Evolutionary conservation across 2,113 vertebrate genomes (phyloP).

Genomic region (Taurulus bubalis): DNA sequence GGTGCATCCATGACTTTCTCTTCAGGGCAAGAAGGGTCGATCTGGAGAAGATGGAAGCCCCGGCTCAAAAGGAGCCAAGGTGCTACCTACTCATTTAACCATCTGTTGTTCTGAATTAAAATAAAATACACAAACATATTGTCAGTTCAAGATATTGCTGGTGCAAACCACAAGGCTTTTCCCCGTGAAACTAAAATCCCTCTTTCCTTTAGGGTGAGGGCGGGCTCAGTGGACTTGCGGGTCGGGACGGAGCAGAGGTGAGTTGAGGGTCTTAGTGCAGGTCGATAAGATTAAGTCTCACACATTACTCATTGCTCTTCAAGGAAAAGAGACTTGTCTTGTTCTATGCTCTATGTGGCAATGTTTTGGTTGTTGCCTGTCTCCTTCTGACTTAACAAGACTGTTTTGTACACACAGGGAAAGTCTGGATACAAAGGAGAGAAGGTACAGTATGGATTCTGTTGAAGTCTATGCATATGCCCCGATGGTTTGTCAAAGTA

Average conservation of each 20-base stretch:
- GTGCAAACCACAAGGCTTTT: neutral
- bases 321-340: neutral
- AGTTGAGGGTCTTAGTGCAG: slow-evolving; percentile 30
- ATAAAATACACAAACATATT: neutral
- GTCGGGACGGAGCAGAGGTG: slow-evolving; percentile 89
- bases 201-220: slow-evolving; percentile 84
- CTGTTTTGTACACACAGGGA: slow-evolving; percentile 83
- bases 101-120: neutral
- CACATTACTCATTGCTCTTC: neutral
- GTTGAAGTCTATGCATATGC: neutral
- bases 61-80: slow-evolving; percentile 89
- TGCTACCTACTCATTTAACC: slow-evolving; percentile 45
- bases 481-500: neutral
- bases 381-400: slow-evolving; percentile 23
- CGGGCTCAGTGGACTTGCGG: slow-evolving; percentile 88
- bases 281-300: neutral
- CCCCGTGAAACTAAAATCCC: neutral
- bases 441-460: slow-evolving; percentile 81
- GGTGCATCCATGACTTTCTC: neutral
- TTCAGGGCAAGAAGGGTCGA: slow-evolving; percentile 90
- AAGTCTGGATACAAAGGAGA: slow-evolving; percentile 93
- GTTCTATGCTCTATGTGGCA: slow-evolving; percentile 19
- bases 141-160: neutral
- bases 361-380: slow-evolving; percentile 12
- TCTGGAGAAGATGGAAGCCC: slow-evolving; percentile 88